Conservation (phyloP, 2,888 invertebrate species). For the Mesorhabditis sp. region DNA sequence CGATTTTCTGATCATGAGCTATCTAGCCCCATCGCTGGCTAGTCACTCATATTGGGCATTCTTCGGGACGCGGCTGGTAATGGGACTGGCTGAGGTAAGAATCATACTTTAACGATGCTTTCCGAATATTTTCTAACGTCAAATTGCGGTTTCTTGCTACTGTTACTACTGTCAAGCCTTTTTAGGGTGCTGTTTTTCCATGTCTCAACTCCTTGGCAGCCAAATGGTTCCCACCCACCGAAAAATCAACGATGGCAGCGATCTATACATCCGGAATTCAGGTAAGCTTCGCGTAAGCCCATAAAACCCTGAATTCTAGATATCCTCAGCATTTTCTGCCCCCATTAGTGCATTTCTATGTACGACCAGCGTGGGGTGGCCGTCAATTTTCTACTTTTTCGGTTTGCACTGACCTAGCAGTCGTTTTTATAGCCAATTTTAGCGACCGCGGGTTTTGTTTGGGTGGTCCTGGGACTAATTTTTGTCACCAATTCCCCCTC, state of each 20-base stretch:
- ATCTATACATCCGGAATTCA: slow-evolving; percentile 6
- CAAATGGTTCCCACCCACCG: neutral
- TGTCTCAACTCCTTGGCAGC: neutral
- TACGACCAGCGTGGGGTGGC: neutral
- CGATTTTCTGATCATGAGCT: neutral
- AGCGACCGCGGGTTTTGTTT: neutral
- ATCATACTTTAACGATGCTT: too few relatives aligned
- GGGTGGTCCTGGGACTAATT: neutral
- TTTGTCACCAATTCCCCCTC: slow-evolving; percentile 1
- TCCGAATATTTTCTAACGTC: too few relatives aligned
- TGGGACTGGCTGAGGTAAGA: neutral
- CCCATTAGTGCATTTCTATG: neutral
- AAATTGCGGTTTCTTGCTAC: too few relatives aligned
- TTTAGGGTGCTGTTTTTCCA: neutral
- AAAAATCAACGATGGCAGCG: slow-evolving; percentile 5
- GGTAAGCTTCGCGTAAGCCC: neutral
- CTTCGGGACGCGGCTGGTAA: neutral
- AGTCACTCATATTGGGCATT: neutral
- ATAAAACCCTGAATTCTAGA: neutral
- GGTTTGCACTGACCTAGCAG: neutral
- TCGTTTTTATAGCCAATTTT: neutral
- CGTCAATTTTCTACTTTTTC: slow-evolving; percentile 1
- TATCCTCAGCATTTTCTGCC: neutral
- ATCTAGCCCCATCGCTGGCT: neutral
- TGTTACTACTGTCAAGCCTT: too few relatives aligned